Base-by-base conservation (phyloP, 2,113 vertebrate genomes). In the Sander lucioperca region DNA sequence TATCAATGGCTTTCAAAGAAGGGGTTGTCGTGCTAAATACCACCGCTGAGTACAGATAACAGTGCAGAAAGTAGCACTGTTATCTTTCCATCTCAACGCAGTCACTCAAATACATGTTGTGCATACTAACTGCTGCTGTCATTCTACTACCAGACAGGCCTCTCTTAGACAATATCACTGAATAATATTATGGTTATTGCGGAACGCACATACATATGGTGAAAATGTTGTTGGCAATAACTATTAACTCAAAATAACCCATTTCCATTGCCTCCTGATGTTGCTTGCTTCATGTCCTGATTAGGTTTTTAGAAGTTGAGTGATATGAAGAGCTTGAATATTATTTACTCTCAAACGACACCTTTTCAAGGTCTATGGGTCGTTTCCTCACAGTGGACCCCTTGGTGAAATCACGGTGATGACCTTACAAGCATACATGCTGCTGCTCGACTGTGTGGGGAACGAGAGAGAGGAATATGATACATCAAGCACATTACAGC, bases 21-120 rank as follows among this genome's bases (percentile, higher is more conserved):
- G 66, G 53, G 63, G 80, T 75, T 90, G 82, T 85, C 86, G 70
- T 84, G 82, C 77, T 88, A 85, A 91, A 85, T 89, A 86, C 79
- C 65, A 36, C 72, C 21, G 1, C 66, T 83, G 74, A 90, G 86
- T 66, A 51, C 70, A 83, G 89, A 89, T 83, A 84, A 83, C 25
- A 71, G 70, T 64, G 36, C 33, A 67, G 67, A 83, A 81, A 83
- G 61, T 83, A 74, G 11, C 14, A 0, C 10, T 18, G 47, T 59
- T 80, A 77, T 85, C 79, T 83, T 65, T 85, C 79, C 85, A 88
- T 86, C 84, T 91, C 64, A 67, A 7, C 80, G 58, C 69, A 57
- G 74, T 48, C 0, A 0, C 45, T 58, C 30, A 25, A 11, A 77
- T 27, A 6, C 57, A 77, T 36, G 15, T 21, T 12, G 63, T 61